Percentiles rank a stretch among this genome's conserved stretches.
Evolutionary conservation across 2,113 vertebrate genomes (phyloP).

Genomic region (Halichoeres trimaculatus): DNA sequence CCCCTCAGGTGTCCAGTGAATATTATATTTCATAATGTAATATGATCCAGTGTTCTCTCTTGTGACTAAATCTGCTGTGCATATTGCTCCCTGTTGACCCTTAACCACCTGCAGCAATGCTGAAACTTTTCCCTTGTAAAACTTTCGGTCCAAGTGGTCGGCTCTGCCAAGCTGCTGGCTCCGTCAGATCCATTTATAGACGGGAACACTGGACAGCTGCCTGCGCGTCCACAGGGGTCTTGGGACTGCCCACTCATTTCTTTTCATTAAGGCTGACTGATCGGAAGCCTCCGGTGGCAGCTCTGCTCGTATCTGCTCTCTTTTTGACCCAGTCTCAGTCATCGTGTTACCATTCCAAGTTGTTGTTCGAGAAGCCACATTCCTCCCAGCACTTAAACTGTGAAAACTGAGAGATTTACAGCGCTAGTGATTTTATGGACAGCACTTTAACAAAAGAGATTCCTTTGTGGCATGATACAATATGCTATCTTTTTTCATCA

Average conservation of each 20-base stretch:
- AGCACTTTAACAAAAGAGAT: background rate
- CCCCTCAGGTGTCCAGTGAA: slow-evolving; percentile 23
- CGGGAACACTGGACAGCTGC: slow-evolving; percentile 56
- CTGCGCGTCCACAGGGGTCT: slow-evolving; percentile 55
- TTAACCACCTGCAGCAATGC: slow-evolving; percentile 51
- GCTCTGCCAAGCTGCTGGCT: slow-evolving; percentile 44
- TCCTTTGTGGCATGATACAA: background rate
- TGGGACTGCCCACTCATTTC: slow-evolving; percentile 54
- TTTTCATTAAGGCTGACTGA: slow-evolving; percentile 66
- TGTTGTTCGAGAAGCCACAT: background rate
- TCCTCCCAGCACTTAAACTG: background rate
- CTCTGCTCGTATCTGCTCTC: slow-evolving; percentile 10
- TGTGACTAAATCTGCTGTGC: slow-evolving; percentile 30
- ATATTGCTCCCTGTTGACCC: slow-evolving; percentile 47
- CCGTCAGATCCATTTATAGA: slow-evolving; percentile 64
- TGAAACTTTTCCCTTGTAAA: slow-evolving; percentile 54
- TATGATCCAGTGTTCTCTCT: slow-evolving; percentile 31
- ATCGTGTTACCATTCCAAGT: background rate
- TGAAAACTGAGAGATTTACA: background rate
- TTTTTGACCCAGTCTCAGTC: slow-evolving; percentile 21
- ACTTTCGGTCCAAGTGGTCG: slow-evolving; percentile 32
- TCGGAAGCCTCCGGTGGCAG: slow-evolving; percentile 33
- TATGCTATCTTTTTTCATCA: too few relatives aligned
- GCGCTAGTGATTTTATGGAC: background rate
- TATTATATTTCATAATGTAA: slow-evolving; percentile 44